phyloP scores from a whole-genome alignment of 2,113 vertebrate genomes.

The Xiphophorus couchianus region DNA sequence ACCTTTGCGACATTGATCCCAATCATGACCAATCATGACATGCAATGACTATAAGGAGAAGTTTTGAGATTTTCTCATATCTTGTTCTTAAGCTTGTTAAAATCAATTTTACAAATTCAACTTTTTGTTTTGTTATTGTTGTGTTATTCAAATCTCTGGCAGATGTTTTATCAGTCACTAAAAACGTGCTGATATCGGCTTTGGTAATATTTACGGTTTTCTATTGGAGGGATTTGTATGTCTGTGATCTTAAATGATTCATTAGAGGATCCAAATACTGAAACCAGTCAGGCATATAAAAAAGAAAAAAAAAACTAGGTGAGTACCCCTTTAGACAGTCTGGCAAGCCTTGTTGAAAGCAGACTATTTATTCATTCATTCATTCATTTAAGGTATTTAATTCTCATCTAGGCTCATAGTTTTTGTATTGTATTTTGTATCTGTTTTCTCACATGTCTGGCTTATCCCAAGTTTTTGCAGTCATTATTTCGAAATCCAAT shows the following conservation, averaged over 20 bases:
- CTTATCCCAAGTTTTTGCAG: not conserved
- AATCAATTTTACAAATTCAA: too few species aligned
- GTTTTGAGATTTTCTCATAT: too few species aligned
- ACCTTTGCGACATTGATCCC: too few species aligned
- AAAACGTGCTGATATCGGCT: slow-evolving; percentile 41
- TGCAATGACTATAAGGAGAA: too few species aligned
- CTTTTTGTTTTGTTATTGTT: slow-evolving; percentile 5
- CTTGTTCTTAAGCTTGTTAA: too few species aligned
- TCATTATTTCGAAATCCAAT: slow-evolving; percentile 6
- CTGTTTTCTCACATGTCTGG: slow-evolving; percentile 8
- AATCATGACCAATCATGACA: too few species aligned
- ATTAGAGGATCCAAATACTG: slow-evolving; percentile 45
- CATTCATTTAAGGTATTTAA: not conserved
- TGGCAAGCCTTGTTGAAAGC: slow-evolving; percentile 31
- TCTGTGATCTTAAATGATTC: slow-evolving; percentile 64
- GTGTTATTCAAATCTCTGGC: slow-evolving; percentile 65
- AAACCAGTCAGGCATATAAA: slow-evolving; percentile 50
- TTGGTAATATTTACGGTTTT: slow-evolving; percentile 47
- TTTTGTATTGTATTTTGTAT: slow-evolving; percentile 2
- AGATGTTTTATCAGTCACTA: slow-evolving; percentile 31
- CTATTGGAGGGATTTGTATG: slow-evolving; percentile 23
- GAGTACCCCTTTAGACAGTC: slow-evolving; percentile 38
- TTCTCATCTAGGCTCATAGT: slow-evolving; percentile 11
- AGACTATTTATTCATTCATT: slow-evolving; percentile 3
- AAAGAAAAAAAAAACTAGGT: slow-evolving; percentile 22